Percentiles rank a stretch among this genome's conserved stretches.
phyloP scores from a whole-genome alignment of 2,888 invertebrate genomes.

The Drosophila buzzatii region DNA sequence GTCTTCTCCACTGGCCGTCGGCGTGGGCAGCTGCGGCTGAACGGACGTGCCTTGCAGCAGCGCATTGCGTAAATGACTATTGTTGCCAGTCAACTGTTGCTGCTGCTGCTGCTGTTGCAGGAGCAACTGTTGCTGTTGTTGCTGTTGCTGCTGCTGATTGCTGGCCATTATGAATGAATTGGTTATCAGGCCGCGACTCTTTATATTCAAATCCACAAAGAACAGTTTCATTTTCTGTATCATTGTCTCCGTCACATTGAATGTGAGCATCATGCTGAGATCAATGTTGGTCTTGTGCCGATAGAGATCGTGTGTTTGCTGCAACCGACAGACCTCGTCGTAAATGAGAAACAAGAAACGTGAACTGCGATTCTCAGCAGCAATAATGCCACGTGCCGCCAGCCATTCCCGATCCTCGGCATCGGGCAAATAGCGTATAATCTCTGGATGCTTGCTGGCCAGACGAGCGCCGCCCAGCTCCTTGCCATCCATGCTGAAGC shows the following conservation, averaged over 20 bases:
- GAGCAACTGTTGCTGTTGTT: constrained; percentile 34
- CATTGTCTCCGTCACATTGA: constrained; percentile 88
- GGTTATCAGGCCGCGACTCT: constrained; percentile 84
- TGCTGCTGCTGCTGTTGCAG: constrained; percentile 34
- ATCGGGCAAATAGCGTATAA: constrained; percentile 89
- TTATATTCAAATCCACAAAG: constrained; percentile 84
- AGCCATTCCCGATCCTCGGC: constrained; percentile 89
- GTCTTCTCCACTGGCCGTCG: constrained; percentile 41
- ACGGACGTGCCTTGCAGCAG: constrained; percentile 77
- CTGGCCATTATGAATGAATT: constrained; percentile 81
- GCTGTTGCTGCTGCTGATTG: constrained; percentile 41
- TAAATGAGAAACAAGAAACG: constrained; percentile 88
- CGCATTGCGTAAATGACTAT: constrained; percentile 83
- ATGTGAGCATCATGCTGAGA: constrained; percentile 84
- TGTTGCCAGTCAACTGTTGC: constrained; percentile 26
- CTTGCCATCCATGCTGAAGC: constrained; percentile 85
- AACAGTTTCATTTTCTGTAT: constrained; percentile 87
- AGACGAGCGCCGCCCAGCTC: constrained; percentile 85
- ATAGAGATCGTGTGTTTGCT: constrained; percentile 87
- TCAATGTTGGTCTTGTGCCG: constrained; percentile 84
- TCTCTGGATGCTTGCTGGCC: constrained; percentile 88
- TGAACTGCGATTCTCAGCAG: constrained; percentile 87
- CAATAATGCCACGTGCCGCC: constrained; percentile 87
- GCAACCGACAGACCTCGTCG: constrained; percentile 87
- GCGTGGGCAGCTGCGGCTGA: constrained; percentile 29